phyloP scores from a whole-genome alignment of 30 jellyfish, hydroid and myxozoan species.

The Morbakka virulenta region DNA sequence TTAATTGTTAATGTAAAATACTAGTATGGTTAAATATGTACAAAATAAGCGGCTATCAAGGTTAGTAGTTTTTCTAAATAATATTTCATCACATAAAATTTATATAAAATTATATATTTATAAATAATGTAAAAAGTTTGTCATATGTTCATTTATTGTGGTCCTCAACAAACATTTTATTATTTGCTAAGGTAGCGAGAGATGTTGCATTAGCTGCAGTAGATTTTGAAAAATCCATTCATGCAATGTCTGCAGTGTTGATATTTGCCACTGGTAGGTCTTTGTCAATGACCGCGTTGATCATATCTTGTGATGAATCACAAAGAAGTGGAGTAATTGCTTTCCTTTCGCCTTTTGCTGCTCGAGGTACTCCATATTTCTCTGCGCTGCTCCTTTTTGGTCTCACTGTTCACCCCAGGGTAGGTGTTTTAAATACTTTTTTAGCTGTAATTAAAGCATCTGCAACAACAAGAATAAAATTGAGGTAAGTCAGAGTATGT shows the following conservation, averaged over 20 bases:
- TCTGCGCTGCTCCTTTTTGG: slow-evolving; percentile 13
- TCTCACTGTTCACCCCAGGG: slow-evolving; percentile 34
- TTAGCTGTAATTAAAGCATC: slow-evolving; percentile 25
- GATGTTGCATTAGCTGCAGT: slow-evolving; percentile 35
- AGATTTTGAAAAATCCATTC: slow-evolving; percentile 26
- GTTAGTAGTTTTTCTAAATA: too few relatives aligned
- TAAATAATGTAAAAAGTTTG: too few relatives aligned
- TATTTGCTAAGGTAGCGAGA: slow-evolving; percentile 49
- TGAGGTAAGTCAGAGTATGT: background rate
- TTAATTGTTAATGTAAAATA: too few relatives aligned
- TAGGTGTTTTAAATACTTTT: too few relatives aligned
- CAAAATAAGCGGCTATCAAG: too few relatives aligned
- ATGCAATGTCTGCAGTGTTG: slow-evolving; percentile 31
- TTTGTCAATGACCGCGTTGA: slow-evolving; percentile 44
- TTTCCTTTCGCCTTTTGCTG: slow-evolving; percentile 23
- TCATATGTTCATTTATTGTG: too few relatives aligned
- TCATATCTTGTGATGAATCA: slow-evolving; percentile 8
- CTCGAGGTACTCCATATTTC: background rate
- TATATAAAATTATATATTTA: too few relatives aligned
- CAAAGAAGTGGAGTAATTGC: slow-evolving; percentile 31
- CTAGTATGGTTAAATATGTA: too few relatives aligned
- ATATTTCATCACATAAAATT: too few relatives aligned
- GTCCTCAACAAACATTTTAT: too few relatives aligned
- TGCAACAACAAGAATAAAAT: slow-evolving; percentile 4
- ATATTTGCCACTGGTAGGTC: background rate